Evolutionary conservation across 1,140 invertebrate genomes (phyloP).

Genomic region (Maniola jurtina): DNA sequence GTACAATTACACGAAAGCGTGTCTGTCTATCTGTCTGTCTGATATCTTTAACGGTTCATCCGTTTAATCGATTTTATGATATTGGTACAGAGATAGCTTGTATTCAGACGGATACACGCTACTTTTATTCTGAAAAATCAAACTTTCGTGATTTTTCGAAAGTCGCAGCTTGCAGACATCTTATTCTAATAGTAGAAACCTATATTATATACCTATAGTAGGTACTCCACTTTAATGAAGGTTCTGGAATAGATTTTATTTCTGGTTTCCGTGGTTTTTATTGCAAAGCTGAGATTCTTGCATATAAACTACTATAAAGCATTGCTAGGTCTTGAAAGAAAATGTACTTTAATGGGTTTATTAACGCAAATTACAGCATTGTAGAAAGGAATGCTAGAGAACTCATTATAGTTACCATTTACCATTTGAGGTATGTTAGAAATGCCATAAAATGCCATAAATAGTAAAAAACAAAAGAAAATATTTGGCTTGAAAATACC

Average conservation of each 20-base stretch:
- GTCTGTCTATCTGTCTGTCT: too few relatives aligned
- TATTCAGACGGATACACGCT: too few relatives aligned
- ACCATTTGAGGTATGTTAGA: not conserved
- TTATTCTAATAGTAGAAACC: too few relatives aligned
- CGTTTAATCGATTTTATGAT: too few relatives aligned
- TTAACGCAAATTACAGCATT: not conserved
- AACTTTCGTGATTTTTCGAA: too few relatives aligned
- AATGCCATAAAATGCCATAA: constrained; percentile 4
- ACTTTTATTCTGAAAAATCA: too few relatives aligned
- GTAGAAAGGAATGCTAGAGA: not conserved
- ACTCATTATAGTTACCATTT: not conserved
- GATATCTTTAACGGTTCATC: too few relatives aligned
- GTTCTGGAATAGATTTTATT: too few relatives aligned
- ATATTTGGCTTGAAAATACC: constrained; percentile 8
- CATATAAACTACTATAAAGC: not conserved
- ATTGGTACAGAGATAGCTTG: too few relatives aligned
- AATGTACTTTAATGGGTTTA: not conserved
- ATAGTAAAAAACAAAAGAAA: constrained; percentile 10
- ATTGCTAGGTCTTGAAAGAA: not conserved
- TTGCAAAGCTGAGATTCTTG: not conserved
- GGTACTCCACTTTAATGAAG: too few relatives aligned
- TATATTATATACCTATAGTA: too few relatives aligned
- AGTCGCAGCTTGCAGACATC: too few relatives aligned
- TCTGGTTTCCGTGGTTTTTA: not conserved
- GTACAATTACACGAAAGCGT: not conserved